Conservation (phyloP, 1,140 invertebrate species). For the Dryas iulia region DNA sequence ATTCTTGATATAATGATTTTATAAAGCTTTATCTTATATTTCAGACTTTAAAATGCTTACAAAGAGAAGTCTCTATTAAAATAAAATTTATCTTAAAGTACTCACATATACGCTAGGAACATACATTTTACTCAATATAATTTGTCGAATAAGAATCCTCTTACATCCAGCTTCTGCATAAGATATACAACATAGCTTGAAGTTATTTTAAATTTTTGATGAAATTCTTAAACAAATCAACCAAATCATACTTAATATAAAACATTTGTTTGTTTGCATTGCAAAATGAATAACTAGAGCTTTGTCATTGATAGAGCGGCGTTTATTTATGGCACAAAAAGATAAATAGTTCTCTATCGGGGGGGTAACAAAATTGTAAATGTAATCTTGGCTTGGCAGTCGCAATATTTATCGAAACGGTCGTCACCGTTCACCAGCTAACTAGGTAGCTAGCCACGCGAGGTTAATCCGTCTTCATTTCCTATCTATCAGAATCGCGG, state of each 20-base stretch:
- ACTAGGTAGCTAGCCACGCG: conserved; percentile 66
- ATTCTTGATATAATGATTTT: conserved; percentile 7
- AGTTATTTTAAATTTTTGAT: not conserved
- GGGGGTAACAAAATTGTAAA: not conserved
- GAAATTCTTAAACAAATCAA: not conserved
- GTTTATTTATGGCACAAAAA: conserved; percentile 6
- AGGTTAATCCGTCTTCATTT: conserved; percentile 78
- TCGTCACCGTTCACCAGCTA: conserved; percentile 39
- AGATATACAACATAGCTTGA: not conserved
- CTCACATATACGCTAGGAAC: conserved; percentile 14
- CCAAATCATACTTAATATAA: not conserved
- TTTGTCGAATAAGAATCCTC: conserved; percentile 18
- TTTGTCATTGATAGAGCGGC: not conserved
- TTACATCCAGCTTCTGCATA: not conserved
- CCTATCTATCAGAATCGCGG: conserved; percentile 74
- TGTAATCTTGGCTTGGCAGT: conserved; percentile 12
- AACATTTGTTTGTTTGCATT: not conserved
- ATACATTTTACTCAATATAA: conserved; percentile 19
- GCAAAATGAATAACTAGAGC: not conserved
- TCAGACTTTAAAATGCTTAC: conserved; percentile 3
- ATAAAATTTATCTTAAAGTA: conserved; percentile 22
- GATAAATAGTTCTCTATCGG: conserved; percentile 4
- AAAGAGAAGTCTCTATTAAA: conserved; percentile 14
- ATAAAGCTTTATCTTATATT: conserved; percentile 16
- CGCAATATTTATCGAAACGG: conserved; percentile 39